These are phyloP conservation scores for Galaxias olidus DNA, from an alignment of 2,797 vertebrate genomes.

Conservation along the genomic window DNA sequence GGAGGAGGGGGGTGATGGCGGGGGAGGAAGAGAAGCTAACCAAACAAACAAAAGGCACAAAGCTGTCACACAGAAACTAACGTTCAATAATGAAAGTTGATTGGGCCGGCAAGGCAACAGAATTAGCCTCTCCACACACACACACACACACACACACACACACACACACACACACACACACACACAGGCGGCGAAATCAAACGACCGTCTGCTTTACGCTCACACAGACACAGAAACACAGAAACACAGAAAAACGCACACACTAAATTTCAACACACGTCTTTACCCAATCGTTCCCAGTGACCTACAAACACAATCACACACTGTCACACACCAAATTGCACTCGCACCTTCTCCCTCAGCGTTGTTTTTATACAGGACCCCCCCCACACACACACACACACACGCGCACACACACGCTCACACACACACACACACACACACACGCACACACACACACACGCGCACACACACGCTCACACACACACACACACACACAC, in stretches of 20 bases:
- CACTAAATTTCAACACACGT: too few species aligned
- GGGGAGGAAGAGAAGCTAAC: background rate
- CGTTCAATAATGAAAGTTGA: too few species aligned
- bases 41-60: too few species aligned
- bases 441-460: slow-evolving; percentile 7
- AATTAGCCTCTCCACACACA: slow-evolving; percentile 50
- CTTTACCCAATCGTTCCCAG: too few species aligned
- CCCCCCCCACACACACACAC: slow-evolving; percentile 12
- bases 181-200: too few species aligned
- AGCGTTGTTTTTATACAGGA: too few species aligned
- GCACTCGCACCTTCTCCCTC: too few species aligned
- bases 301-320: background rate
- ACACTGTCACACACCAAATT: background rate
- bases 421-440: slow-evolving; percentile 1
- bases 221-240: slow-evolving; percentile 9
- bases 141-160: slow-evolving; percentile 25
- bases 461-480: background rate
- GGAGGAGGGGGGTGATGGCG: background rate
- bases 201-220: too few species aligned
- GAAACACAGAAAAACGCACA: slow-evolving; percentile 8
- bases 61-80: too few species aligned
- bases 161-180: slow-evolving; percentile 15
- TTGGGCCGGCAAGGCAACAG: too few species aligned
- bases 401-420: background rate
- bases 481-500: slow-evolving; percentile 11